Conservation (phyloP, 2,888 invertebrate species). For the Danaus chrysippus region DNA sequence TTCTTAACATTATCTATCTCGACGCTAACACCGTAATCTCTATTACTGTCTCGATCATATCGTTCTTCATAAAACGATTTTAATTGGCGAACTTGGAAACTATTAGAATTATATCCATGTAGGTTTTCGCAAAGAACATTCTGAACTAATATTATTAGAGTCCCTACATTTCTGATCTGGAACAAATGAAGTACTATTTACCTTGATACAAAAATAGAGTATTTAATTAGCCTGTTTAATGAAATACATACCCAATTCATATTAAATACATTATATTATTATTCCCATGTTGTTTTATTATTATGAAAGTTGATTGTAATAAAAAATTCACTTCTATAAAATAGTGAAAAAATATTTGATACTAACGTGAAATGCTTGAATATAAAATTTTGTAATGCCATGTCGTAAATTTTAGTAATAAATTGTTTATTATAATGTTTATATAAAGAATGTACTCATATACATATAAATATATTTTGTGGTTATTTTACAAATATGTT, state of each 20-base stretch:
- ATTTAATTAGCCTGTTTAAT: not conserved
- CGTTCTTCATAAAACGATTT: not conserved
- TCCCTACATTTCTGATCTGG: slow-evolving; percentile 1
- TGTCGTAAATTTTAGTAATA: no score
- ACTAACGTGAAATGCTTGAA: no score
- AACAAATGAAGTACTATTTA: not conserved
- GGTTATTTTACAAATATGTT: no score
- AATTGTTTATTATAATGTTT: no score
- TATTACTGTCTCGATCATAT: not conserved
- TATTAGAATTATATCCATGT: not conserved
- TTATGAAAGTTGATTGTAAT: not conserved
- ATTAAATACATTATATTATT: not conserved
- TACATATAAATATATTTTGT: no score
- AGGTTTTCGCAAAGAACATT: not conserved
- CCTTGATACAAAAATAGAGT: no score
- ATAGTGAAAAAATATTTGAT: no score
- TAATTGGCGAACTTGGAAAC: not conserved
- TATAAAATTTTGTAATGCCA: no score
- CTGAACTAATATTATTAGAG: not conserved
- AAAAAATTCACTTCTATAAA: not conserved
- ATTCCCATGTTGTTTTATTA: not conserved
- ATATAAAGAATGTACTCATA: no score
- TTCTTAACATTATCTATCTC: slow-evolving; percentile 16
- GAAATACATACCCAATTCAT: slow-evolving; percentile 1
- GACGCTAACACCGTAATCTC: slow-evolving; percentile 11